Evolutionary conservation across 2,113 vertebrate species (phyloP), one percentile per base, ranked within the genome.

Genomic region (Megalops atlanticus): DNA sequence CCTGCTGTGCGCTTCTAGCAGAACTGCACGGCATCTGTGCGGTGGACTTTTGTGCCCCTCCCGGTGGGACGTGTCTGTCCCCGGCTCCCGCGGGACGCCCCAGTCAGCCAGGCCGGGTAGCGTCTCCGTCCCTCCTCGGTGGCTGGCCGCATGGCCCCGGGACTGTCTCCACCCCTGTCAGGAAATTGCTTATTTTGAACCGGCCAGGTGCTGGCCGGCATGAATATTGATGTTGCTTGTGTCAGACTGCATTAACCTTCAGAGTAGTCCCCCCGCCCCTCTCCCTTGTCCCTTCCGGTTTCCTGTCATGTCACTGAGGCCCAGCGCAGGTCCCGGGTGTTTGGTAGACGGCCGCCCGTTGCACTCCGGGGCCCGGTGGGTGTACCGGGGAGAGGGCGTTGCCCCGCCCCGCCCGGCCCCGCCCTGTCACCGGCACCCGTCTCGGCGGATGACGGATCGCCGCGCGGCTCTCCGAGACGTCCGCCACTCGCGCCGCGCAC

Each of bases 391-490:
- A 54, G 24, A 73, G 71, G 12, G 76, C 54, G 7, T 64, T 58
- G 68, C 45, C 79, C 47, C 35, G 58, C 21, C 36, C 12, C 58
- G 43, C 35, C n/a, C n/a, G 6, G 33, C 40, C 81, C 84, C 80
- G 52, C 52, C 33, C 43, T n/a, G n/a, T n/a, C 74, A 84, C 86
- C 80, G 18, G 85, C 85, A 79, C 74, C 80, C 76, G 87, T 92
- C 79, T 79, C 38, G 79, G 85, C 88, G 87, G 91, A 89, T 92
- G 90, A 92, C 91, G 90, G 91, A 92, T 91, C 88, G 88, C 87
- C 84, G 84, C 43, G 40, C 40, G 52, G 39, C 80, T 79, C 71
- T 77, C 81, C 74, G 64, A 91, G 91, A 92, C 90, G 90, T 91
- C 87, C 87, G 87, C 85, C 86, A 2, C n/a, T 64, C n/a, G 54